Conservation (phyloP, 1,140 invertebrate species). For the Aphis craccivora region DNA sequence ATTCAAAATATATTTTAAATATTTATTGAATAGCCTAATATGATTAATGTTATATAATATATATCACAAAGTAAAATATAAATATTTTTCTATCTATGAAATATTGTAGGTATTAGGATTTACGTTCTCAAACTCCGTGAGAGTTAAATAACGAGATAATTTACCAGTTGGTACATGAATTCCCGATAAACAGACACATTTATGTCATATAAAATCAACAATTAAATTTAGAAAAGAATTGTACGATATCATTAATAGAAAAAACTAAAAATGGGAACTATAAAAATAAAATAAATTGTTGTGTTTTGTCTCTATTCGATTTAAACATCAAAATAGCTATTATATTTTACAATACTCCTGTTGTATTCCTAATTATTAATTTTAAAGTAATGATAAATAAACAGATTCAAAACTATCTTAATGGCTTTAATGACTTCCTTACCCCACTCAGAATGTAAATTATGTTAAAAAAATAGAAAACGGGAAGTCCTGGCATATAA, state of each 20-base stretch:
- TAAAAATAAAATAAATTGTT: background rate
- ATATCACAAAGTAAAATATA: background rate
- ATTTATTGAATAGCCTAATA: background rate
- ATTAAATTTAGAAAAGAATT: background rate
- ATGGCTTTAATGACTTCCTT: background rate
- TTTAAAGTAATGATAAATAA: background rate
- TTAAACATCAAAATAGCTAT: background rate
- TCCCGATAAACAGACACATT: background rate
- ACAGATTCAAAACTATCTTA: background rate
- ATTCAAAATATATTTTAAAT: background rate
- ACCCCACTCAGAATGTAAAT: background rate
- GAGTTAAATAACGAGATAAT: background rate
- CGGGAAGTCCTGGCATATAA: constrained; percentile 42
- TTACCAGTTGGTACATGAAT: background rate
- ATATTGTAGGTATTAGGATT: background rate
- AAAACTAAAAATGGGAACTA: background rate
- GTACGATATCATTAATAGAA: background rate
- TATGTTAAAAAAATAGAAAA: constrained; percentile 29
- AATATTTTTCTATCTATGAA: background rate
- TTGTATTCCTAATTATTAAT: background rate
- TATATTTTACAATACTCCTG: background rate
- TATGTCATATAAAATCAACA: too few species aligned
- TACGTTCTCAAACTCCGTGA: background rate
- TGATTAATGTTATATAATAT: too few species aligned
- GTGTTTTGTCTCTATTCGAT: background rate